phyloP scores from a whole-genome alignment of 1,140 invertebrate species.

The Euwallacea fornicatus region DNA sequence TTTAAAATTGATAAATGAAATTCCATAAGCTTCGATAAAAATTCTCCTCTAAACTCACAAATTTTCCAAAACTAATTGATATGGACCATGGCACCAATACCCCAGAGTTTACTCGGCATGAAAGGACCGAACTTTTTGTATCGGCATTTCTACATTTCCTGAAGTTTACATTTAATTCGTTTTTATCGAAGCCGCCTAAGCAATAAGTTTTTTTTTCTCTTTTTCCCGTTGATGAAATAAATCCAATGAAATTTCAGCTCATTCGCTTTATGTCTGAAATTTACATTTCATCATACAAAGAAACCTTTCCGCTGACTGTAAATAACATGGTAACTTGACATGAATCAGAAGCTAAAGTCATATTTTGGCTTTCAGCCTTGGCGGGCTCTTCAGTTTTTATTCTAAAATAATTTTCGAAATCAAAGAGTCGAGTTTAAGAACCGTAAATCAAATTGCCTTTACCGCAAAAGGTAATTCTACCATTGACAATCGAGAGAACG shows the following conservation, averaged over 20 bases:
- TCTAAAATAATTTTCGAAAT: no score
- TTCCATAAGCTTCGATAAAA: no score
- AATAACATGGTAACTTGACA: not conserved
- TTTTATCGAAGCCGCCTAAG: conserved; percentile 5
- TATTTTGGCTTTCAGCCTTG: no score
- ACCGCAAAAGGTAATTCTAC: not conserved
- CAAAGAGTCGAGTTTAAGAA: no score
- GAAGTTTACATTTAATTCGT: conserved; percentile 4
- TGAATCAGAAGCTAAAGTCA: no score
- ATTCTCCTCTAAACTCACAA: no score
- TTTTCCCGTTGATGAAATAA: not conserved
- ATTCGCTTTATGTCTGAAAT: not conserved
- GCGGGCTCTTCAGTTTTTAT: no score
- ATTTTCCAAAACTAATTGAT: no score
- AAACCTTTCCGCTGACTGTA: not conserved
- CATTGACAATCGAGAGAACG: not conserved
- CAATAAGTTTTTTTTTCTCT: not conserved
- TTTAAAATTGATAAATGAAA: no score
- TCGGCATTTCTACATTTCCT: not conserved
- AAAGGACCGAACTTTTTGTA: conserved; percentile 1
- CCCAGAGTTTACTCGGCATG: not conserved
- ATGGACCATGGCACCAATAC: no score
- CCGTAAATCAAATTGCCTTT: no score
- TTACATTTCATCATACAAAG: conserved; percentile 4
- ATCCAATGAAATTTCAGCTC: conserved; percentile 1